phyloP scores from a whole-genome alignment of 2,888 invertebrate genomes.

The Linyphia triangularis region DNA sequence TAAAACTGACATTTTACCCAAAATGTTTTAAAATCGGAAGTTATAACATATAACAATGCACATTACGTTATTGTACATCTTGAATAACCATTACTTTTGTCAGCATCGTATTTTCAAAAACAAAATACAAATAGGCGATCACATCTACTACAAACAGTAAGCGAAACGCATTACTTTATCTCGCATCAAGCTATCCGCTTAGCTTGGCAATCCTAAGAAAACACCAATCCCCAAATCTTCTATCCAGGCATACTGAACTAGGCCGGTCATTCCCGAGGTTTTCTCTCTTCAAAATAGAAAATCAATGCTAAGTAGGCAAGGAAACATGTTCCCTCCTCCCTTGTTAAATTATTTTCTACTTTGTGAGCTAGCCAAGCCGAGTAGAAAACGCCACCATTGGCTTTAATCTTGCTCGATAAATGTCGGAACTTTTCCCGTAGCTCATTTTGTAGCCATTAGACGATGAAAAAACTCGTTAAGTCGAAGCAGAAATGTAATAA shows the following conservation, averaged over 20 bases:
- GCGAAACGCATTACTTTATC: too few species aligned
- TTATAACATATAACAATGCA: too few species aligned
- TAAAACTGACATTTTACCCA: too few species aligned
- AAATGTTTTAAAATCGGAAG: too few species aligned
- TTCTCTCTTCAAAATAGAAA: slow-evolving; percentile 48
- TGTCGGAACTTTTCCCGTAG: slow-evolving; percentile 57
- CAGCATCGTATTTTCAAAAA: too few species aligned
- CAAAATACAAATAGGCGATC: too few species aligned
- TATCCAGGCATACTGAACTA: not conserved
- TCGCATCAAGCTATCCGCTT: not conserved
- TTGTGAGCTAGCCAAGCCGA: slow-evolving; percentile 9
- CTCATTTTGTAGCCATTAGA: slow-evolving; percentile 61
- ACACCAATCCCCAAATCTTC: not conserved
- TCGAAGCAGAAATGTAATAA: slow-evolving; percentile 23
- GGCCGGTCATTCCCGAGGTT: not conserved
- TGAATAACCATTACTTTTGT: too few species aligned
- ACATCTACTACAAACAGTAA: too few species aligned
- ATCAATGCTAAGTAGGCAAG: slow-evolving; percentile 67
- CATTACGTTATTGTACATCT: too few species aligned
- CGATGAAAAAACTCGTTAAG: slow-evolving; percentile 59
- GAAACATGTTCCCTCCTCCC: slow-evolving; percentile 24
- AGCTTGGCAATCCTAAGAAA: not conserved
- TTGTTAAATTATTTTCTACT: slow-evolving; percentile 64
- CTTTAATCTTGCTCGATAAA: slow-evolving; percentile 62
- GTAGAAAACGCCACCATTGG: slow-evolving; percentile 50